Base-by-base conservation (phyloP, 2,797 vertebrate genomes). In the Acrossocheilus wenchowensis region DNA sequence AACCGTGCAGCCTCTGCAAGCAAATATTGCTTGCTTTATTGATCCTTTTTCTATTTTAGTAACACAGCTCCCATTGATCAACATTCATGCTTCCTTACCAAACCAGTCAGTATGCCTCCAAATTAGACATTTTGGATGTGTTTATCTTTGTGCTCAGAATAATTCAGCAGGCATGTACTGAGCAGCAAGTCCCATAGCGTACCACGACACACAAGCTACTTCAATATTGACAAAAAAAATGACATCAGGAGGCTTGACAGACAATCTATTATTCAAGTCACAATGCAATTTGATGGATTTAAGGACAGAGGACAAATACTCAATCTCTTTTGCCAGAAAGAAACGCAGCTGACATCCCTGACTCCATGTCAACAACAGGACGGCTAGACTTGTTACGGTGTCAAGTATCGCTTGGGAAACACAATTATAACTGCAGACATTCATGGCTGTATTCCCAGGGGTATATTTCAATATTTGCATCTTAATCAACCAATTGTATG, bases 201-300 rank as follows among this genome's bases (percentile, higher is more conserved):
- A 60, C 57, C 83, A 64, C 45, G 26, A 78, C 79, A 87, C 79
- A 72, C 88, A 88, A 81, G 80, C 87, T 86, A 89, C 85, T 88
- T 84, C 60, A 87, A 86, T 88, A 90, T 86, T 89, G 90, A 90
- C 88, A 77, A 78, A 84, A 36, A 62, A 73, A 89, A 86, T 87
- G 81, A 88, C 91, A 89, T 87, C 86, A 83, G 86, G 82, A 89
- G 34, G 78, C 77, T 84, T 88, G 89, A 90, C 84, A 90, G 87
- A 88, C 85, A 71, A 87, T 90, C 78, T 88, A 88, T 91, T 90
- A 90, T 87, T 89, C 86, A 88, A 86, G 77, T 69, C 84, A 41
- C 68, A 74, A 87, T 85, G 87, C 85, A 73, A 81, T 83, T 71
- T 89, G 82, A 89, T 85, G 75, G 80, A 89, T 88, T 80, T 87